A percentile compares a stretch with the other conserved stretches of the same genome.
These are phyloP conservation scores for Paracanthobrama guichenoti DNA, from an alignment of 2,113 vertebrate species.

Conservation along the genomic window DNA sequence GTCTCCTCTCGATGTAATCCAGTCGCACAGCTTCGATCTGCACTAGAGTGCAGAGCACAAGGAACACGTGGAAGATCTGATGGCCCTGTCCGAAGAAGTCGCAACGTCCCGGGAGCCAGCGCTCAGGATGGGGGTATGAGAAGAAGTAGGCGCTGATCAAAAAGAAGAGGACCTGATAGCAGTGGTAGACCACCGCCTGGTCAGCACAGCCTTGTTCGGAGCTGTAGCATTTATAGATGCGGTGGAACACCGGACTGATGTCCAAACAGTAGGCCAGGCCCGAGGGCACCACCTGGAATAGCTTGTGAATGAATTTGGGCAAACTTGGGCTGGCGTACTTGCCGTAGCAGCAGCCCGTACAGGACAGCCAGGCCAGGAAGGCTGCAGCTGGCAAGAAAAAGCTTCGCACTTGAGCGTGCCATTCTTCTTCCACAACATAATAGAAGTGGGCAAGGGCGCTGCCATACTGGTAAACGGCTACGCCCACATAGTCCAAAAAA, in stretches of 20 bases:
- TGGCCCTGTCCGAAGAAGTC: conserved; percentile 93
- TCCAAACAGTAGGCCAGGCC: conserved; percentile 89
- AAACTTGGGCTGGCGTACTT: conserved; percentile 80
- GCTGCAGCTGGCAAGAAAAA: conserved; percentile 83
- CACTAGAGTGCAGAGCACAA: conserved; percentile 88
- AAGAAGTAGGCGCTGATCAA: conserved; percentile 90
- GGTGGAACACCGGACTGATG: conserved; percentile 91
- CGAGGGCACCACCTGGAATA: conserved; percentile 91
- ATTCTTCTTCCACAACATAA: conserved; percentile 84
- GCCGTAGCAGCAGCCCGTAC: conserved; percentile 89
- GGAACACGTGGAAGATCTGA: conserved; percentile 90
- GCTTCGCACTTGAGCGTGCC: conserved; percentile 78
- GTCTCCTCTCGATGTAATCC: conserved; percentile 83
- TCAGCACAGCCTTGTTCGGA: conserved; percentile 66
- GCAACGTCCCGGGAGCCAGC: conserved; percentile 88
- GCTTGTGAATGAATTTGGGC: conserved; percentile 74
- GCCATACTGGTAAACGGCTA: conserved; percentile 90
- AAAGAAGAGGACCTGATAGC: conserved; percentile 90
- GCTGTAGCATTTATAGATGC: conserved; percentile 78
- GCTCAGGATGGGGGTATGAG: conserved; percentile 88
- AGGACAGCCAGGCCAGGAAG: conserved; percentile 90
- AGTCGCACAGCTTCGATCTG: conserved; percentile 90
- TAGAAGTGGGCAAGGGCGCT: conserved; percentile 91
- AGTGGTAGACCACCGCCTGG: conserved; percentile 82
- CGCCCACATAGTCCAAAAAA: conserved; percentile 95